These are phyloP conservation scores for Ladona fulva DNA, from an alignment of 1,140 invertebrate species.

Conservation along the genomic window DNA sequence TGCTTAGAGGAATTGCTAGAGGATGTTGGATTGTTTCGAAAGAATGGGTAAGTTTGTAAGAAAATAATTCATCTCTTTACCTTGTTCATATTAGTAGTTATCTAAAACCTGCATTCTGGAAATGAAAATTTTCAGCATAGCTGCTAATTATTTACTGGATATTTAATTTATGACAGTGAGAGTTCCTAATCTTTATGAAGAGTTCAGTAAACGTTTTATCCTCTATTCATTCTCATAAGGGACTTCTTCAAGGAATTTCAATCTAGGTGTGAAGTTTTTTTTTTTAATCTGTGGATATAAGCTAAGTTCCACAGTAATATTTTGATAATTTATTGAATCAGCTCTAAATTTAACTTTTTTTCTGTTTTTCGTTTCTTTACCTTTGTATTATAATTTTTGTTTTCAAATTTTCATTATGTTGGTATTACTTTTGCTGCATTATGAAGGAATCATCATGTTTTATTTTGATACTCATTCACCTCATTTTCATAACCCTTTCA, in stretches of 20 bases:
- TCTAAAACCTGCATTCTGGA: constrained; percentile 4
- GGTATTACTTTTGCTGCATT: no score
- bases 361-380: no score
- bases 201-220: not conserved
- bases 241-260: not conserved
- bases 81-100: not conserved
- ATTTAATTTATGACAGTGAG: not conserved
- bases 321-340: no score
- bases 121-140: not conserved
- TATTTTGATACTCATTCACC: no score
- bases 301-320: no score
- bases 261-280: no score
- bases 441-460: no score
- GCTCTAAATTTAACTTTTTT: no score
- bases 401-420: no score
- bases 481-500: no score
- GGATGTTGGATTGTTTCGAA: constrained; percentile 45
- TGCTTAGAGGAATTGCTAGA: constrained; percentile 41
- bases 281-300: no score
- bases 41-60: constrained; percentile 43
- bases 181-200: not conserved
- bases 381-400: no score
- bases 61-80: constrained; percentile 15
- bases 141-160: not conserved
- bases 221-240: not conserved